A percentile compares a stretch with the other conserved stretches of the same genome.
Evolutionary conservation across 2,888 invertebrate species (phyloP).

Genomic region (Halictus ligatus): DNA sequence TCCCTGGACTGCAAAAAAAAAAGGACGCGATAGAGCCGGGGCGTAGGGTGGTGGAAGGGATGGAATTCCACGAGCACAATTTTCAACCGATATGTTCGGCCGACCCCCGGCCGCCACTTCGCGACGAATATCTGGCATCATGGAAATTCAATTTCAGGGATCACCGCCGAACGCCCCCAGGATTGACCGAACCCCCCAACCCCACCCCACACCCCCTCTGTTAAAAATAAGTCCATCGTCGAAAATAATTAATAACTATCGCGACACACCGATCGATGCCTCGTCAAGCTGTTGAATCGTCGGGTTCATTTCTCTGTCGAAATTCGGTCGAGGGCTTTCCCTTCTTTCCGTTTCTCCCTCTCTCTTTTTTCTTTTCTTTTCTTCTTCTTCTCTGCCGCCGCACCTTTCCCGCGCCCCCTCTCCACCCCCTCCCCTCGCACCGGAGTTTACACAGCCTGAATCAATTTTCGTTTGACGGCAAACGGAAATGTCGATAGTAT

Average conservation of each 20-base stretch:
- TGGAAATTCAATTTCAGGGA: conserved; percentile 68
- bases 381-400: neutral
- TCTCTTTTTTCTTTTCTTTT: neutral
- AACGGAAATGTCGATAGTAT: conserved; percentile 3
- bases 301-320: neutral
- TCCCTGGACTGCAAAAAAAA: conserved; percentile 46
- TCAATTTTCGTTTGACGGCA: neutral
- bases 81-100: conserved; percentile 25
- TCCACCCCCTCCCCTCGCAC: neutral
- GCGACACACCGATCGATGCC: conserved; percentile 24
- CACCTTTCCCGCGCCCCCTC: neutral
- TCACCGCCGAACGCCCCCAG: conserved; percentile 51
- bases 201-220: too few relatives aligned
- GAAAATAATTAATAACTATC: conserved; percentile 59
- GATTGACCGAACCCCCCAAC: conserved; percentile 55
- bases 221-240: conserved; percentile 41
- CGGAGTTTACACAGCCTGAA: neutral
- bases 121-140: conserved; percentile 55
- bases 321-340: conserved; percentile 6
- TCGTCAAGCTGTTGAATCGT: conserved; percentile 13
- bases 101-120: conserved; percentile 29
- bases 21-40: conserved; percentile 9
- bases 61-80: conserved; percentile 11
- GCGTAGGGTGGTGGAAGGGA: neutral
- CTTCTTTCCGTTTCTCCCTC: neutral